Base-by-base conservation (phyloP, 2,113 vertebrate genomes). In the Centropus bengalensis region DNA sequence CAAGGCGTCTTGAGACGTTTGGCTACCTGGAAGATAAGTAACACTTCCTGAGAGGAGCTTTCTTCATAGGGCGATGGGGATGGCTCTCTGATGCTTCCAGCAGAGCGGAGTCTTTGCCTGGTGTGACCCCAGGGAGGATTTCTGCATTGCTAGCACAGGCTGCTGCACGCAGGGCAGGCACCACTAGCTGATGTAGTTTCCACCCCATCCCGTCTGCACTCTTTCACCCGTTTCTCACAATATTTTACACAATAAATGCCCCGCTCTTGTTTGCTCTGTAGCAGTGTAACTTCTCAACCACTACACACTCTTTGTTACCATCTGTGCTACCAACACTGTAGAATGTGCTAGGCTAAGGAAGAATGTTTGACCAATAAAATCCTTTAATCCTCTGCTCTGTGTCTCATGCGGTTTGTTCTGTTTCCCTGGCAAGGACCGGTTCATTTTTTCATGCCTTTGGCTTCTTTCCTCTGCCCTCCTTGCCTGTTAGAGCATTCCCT, bases 331-430 rank as follows among this genome's bases (percentile, higher is more conserved):
- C 86, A 95, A 97, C 94, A 87, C 86, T 91, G 70, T 96, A 97
- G 95, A 97, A 94, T 86, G 94, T 96, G 91, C 95, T 97, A 96
- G 95, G 96, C 90, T 97, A 96, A 93, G 84, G 95, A 86, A 76
- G 91, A 95, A 91, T 82, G 91, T 97, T 96, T 97, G 95, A 95
- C 92, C 94, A 97, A 97, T 97, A 97, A 97, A 97, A 95, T 89
- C 85, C 94, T 97, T 76, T 97, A 97, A 96, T 95, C 96, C 88
- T 97, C 74, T 94, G 59, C 33, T 69, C 51, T 88, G 86, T 92
- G 94, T 97, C 94, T 91, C 69, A 45, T 94, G 64, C 14, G 0
- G 28, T 95, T 95, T 97, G 68, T 88, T 96, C 66, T 55, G 58
- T 80, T 86, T 40, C 49, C 9, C 58, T 7, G 23, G 38, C 10